Conservation (phyloP, 2,888 invertebrate species). For the Koerneria pararmatus region DNA sequence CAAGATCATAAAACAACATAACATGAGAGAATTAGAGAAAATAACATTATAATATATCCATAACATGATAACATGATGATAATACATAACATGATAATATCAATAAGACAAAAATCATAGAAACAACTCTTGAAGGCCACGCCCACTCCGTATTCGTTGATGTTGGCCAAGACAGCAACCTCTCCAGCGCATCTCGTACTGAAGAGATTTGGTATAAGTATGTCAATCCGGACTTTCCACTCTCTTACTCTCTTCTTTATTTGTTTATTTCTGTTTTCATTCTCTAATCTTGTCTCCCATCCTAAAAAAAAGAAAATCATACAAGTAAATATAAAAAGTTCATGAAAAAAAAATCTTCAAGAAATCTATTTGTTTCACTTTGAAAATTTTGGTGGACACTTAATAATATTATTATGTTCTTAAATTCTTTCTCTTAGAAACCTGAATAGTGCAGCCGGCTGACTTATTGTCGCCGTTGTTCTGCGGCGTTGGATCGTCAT, state of each 20-base stretch:
- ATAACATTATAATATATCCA: too few species aligned
- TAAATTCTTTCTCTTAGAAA: too few species aligned
- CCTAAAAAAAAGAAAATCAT: background rate
- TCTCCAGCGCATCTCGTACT: constrained; percentile 96
- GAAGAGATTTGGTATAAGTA: constrained; percentile 22
- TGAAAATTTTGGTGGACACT: background rate
- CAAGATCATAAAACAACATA: too few species aligned
- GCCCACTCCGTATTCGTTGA: constrained; percentile 93
- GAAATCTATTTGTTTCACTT: background rate
- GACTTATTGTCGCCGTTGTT: constrained; percentile 94
- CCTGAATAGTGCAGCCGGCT: too few species aligned
- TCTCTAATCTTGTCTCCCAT: background rate
- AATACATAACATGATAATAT: too few species aligned
- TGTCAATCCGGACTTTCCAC: constrained; percentile 30
- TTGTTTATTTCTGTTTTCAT: background rate
- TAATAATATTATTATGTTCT: background rate
- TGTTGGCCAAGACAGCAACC: constrained; percentile 93
- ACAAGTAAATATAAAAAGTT: too few species aligned
- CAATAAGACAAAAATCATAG: too few species aligned
- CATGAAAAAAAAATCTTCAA: background rate
- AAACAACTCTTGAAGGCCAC: constrained; percentile 84
- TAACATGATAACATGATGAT: too few species aligned
- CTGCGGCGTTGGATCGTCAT: constrained; percentile 94
- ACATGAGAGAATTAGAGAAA: too few species aligned
- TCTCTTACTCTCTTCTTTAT: background rate